phyloP scores from a whole-genome alignment of 2,888 invertebrate species.

The Hecatera dysodea region DNA sequence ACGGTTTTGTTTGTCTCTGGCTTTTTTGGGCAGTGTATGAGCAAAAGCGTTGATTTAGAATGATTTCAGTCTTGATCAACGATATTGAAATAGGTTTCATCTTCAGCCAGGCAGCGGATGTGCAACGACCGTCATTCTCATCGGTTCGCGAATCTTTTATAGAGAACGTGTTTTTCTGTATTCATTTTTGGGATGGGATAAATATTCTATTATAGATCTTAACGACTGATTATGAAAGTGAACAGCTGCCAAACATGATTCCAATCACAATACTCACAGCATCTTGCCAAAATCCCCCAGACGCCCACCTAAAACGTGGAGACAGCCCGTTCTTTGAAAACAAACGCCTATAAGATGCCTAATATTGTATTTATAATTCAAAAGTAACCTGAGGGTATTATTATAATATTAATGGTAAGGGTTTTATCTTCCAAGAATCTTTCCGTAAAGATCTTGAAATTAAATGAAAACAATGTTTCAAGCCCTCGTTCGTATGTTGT shows the following conservation, averaged over 20 bases:
- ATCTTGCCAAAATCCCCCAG: background rate
- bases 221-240: no score
- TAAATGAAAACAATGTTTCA: slow-evolving; percentile 41
- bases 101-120: no score
- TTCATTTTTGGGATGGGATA: no score
- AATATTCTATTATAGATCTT: no score
- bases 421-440: slow-evolving; percentile 30
- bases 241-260: background rate
- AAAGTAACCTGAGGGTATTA: slow-evolving; percentile 27
- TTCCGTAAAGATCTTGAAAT: slow-evolving; percentile 35
- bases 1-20: background rate
- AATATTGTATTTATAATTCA: slow-evolving; percentile 31
- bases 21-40: background rate
- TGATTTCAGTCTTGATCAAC: background rate
- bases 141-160: no score
- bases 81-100: background rate
- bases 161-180: no score
- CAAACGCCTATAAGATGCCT: slow-evolving; percentile 1
- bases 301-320: background rate
- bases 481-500: slow-evolving; percentile 10
- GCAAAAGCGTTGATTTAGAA: background rate
- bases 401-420: slow-evolving; percentile 47
- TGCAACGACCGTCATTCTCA: no score
- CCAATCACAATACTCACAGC: background rate
- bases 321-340: background rate